A percentile compares a stretch with the other conserved stretches of the same genome.
Evolutionary conservation across 2,888 invertebrate genomes (phyloP).

Genomic region (Drosophila koepferae): DNA sequence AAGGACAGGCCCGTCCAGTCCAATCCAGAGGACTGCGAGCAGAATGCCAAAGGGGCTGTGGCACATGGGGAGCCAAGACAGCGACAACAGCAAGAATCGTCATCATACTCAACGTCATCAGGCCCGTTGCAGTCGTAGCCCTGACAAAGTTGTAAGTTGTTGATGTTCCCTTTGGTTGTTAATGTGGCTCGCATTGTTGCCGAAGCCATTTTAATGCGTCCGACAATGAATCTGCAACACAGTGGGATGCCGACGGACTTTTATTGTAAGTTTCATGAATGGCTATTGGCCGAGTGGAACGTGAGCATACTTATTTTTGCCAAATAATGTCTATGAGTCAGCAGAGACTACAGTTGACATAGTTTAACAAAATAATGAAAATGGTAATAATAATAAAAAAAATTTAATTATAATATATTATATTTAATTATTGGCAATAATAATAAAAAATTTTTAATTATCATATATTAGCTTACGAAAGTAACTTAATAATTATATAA

Average conservation of each 20-base stretch:
- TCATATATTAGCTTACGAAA: too few relatives aligned
- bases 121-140: conserved; percentile 21
- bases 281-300: background rate
- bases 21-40: background rate
- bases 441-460: too few relatives aligned
- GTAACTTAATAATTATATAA: too few relatives aligned
- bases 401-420: too few relatives aligned
- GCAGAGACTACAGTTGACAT: background rate
- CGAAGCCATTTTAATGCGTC: conserved; percentile 60
- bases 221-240: conserved; percentile 47
- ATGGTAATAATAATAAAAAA: too few relatives aligned
- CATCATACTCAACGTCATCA: conserved; percentile 20
- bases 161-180: conserved; percentile 69
- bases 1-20: conserved; percentile 17
- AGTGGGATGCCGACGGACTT: conserved; percentile 51
- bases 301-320: background rate
- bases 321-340: background rate
- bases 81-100: conserved; percentile 39
- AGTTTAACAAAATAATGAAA: background rate
- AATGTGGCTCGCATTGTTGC: conserved; percentile 62
- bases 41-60: background rate
- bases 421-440: too few relatives aligned
- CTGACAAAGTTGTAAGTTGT: conserved; percentile 79
- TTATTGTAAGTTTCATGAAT: conserved; percentile 20
- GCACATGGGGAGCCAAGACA: background rate